Evolutionary conservation across 1,140 invertebrate genomes (phyloP).

Genomic region (Cepaea nemoralis): DNA sequence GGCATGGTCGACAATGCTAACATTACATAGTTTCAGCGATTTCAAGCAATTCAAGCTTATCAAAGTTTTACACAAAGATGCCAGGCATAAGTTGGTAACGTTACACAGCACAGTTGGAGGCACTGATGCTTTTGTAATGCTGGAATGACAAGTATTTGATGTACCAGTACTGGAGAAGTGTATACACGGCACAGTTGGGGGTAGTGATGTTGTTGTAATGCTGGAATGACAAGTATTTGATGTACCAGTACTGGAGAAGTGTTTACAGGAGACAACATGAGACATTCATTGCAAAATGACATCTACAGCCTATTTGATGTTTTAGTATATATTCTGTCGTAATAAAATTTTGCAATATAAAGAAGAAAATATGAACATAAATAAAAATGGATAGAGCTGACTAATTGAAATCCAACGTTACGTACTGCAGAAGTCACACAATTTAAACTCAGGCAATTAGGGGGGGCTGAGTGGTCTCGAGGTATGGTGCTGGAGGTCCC

Average conservation of each 20-base stretch:
- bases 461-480: no score
- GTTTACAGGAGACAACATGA: slow-evolving; percentile 76
- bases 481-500: no score
- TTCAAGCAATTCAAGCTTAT: slow-evolving; percentile 71
- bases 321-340: no score
- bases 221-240: slow-evolving; percentile 88
- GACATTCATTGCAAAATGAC: slow-evolving; percentile 84
- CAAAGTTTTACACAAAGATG: slow-evolving; percentile 77
- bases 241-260: slow-evolving; percentile 75
- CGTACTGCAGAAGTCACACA: no score
- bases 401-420: no score
- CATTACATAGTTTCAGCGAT: no score
- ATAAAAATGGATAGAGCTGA: no score
- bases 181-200: slow-evolving; percentile 68
- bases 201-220: slow-evolving; percentile 80
- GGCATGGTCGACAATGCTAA: no score
- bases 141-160: slow-evolving; percentile 88
- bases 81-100: slow-evolving; percentile 79
- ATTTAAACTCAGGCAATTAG: no score
- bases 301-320: slow-evolving; percentile 88
- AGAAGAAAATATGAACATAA: no score
- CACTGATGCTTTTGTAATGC: slow-evolving; percentile 79
- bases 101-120: slow-evolving; percentile 70
- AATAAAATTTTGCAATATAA: no score
- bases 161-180: slow-evolving; percentile 76